Percentiles rank a stretch among this genome's conserved stretches.
phyloP scores from a whole-genome alignment of 2,888 invertebrate species.

The Aphrophora alni region DNA sequence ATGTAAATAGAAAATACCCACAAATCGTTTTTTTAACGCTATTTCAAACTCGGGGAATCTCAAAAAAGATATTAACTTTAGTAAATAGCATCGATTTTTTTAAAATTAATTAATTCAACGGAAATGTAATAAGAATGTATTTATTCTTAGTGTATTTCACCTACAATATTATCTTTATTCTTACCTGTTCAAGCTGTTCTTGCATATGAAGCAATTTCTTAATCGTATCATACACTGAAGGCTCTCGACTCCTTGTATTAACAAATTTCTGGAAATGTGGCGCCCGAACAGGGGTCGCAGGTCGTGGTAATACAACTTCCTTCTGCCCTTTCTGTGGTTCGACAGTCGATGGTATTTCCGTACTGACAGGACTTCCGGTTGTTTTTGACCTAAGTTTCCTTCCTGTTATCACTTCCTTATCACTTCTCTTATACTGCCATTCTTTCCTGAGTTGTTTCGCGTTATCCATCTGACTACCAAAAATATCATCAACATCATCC shows the following conservation, averaged over 20 bases:
- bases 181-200: conserved; percentile 64
- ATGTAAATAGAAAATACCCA: too few species aligned
- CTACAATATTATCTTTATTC: too few species aligned
- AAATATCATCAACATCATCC: conserved; percentile 28
- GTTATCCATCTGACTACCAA: conserved; percentile 27
- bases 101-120: too few species aligned
- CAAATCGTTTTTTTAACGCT: too few species aligned
- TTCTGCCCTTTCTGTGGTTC: conserved; percentile 62
- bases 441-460: conserved; percentile 21
- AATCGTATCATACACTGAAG: conserved; percentile 64
- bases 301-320: conserved; percentile 68
- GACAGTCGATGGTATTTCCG: conserved; percentile 43
- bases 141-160: too few species aligned
- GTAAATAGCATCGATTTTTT: too few species aligned
- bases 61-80: too few species aligned
- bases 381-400: conserved; percentile 34
- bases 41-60: too few species aligned
- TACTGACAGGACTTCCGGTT: conserved; percentile 25
- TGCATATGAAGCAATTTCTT: conserved; percentile 64
- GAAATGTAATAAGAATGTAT: too few species aligned
- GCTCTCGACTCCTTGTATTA: conserved; percentile 54
- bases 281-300: conserved; percentile 62
- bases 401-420: conserved; percentile 18
- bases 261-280: conserved; percentile 39
- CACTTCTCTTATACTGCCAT: conserved; percentile 25